Base-by-base conservation (phyloP, 1,140 invertebrate genomes). In the Drosophila asahinai region DNA sequence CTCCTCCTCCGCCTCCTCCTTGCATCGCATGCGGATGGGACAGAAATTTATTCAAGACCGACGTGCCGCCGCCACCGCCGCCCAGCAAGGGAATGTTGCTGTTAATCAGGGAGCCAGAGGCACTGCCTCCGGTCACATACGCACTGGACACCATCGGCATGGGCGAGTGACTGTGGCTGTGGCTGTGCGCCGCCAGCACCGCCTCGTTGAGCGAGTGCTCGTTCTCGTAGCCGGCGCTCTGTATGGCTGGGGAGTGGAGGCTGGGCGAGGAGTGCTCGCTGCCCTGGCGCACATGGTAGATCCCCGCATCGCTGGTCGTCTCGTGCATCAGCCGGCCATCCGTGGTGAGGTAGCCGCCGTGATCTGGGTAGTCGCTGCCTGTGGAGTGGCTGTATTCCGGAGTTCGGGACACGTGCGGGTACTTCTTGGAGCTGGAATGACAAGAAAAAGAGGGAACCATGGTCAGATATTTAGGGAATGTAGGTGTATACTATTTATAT, bases 181-280 rank as follows among this genome's bases (percentile, higher is more conserved):
- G 87, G 68, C 80, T 83, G 65, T 77, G 86, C 70, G 77, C 83
- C 47, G 80, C 81, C 33, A 80, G 73, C 36, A 81, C 83, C 8
- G 74, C 77, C 58, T 91, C 81, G 62, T 78, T 75, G 70, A 86
- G 75, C 12, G 80, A 80, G 36, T 89, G 86, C 64, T 90, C 86
- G 36, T 90, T 90, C 47, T 89, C 89, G 60, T 91, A 89, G 49
- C 80, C 79, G 68, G 75, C 48, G 59, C 81, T 82, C 64, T 92
- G 91, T 81, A 92, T 91, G 81, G 86, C 91, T 67, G 91, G 91
- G 22, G 91, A 92, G 60, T 92, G 91, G 2, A 92, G 67, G 48
- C 91, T 91, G 60, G 91, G 84, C 61, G 91, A 92, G 68, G 91
- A 92, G 52, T 92, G 91, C 65, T 92, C 91, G 43, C 91, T 92